These are phyloP conservation scores for Antheraea yamamai DNA, from an alignment of 2,888 invertebrate genomes.

Conservation along the genomic window DNA sequence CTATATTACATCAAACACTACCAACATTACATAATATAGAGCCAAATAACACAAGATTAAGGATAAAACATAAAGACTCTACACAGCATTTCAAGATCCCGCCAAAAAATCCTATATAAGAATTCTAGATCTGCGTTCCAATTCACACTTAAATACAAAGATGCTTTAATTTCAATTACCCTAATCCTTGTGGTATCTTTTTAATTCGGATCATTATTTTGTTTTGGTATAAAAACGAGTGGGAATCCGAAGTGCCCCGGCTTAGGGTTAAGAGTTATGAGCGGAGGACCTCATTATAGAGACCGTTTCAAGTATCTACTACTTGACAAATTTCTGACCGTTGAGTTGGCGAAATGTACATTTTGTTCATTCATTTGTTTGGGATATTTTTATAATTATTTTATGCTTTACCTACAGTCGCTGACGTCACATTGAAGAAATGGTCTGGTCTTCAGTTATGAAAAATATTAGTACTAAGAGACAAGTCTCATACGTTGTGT, in stretches of 20 bases:
- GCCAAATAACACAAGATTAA: no score
- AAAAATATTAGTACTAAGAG: no score
- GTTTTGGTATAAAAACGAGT: conserved; percentile 1
- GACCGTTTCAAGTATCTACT: conserved; percentile 10
- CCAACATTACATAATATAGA: no score
- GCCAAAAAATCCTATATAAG: no score
- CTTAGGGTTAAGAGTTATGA: conserved; percentile 4
- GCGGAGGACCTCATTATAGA: conserved; percentile 16
- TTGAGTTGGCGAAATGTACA: conserved; percentile 10
- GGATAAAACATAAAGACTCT: no score
- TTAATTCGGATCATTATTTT: conserved; percentile 22
- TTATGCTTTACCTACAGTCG: background rate
- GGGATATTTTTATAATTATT: background rate
- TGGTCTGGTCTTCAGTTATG: no score
- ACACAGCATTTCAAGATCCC: no score
- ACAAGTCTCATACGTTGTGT: no score
- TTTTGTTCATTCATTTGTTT: conserved; percentile 2
- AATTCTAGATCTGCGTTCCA: no score
- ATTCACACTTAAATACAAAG: background rate
- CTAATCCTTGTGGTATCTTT: background rate
- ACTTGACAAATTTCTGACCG: conserved; percentile 14
- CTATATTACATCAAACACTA: no score
- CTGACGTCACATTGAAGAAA: no score
- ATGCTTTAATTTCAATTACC: background rate
- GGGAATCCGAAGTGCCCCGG: background rate